Conservation (phyloP, 2,888 invertebrate species). For the Hyposoter didymator region DNA sequence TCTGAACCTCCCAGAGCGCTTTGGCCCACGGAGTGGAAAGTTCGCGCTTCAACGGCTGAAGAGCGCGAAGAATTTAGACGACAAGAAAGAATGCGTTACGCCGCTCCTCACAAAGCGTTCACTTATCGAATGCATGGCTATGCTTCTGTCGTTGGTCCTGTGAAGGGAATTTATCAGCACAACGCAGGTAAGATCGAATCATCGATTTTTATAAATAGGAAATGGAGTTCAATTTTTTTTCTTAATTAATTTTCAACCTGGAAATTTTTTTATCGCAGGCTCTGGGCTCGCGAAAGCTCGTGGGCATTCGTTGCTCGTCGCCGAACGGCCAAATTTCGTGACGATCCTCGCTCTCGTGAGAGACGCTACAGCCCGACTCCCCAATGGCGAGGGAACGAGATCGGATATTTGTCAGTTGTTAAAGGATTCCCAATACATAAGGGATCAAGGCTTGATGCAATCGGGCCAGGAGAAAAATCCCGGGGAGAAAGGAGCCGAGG, state of each 20-base stretch:
- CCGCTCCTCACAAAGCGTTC: conserved; percentile 95
- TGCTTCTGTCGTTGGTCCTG: conserved; percentile 92
- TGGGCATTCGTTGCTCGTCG: conserved; percentile 93
- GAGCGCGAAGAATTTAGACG: conserved; percentile 92
- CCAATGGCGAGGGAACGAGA: conserved; percentile 97
- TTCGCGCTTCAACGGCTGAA: conserved; percentile 90
- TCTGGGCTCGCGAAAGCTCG: conserved; percentile 87
- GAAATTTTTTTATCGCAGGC: conserved; percentile 38
- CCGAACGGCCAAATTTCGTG: conserved; percentile 95
- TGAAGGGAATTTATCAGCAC: conserved; percentile 91
- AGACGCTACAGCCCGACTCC: conserved; percentile 96
- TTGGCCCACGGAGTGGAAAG: conserved; percentile 93
- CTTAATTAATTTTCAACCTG: not conserved
- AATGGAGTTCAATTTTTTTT: not conserved
- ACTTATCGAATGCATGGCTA: conserved; percentile 95
- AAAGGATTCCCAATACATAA: conserved; percentile 90
- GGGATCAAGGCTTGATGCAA: conserved; percentile 70
- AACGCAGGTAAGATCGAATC: conserved; percentile 84
- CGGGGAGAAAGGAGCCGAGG: conserved; percentile 70
- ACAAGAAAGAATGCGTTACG: conserved; percentile 93
- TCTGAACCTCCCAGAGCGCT: conserved; percentile 85
- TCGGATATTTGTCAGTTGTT: conserved; percentile 96
- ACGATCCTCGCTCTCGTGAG: conserved; percentile 96
- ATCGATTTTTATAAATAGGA: not conserved
- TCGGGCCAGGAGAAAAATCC: conserved; percentile 79